Base-by-base conservation (phyloP, 2,888 invertebrate species). In the Heteromyza rotundicornis region DNA sequence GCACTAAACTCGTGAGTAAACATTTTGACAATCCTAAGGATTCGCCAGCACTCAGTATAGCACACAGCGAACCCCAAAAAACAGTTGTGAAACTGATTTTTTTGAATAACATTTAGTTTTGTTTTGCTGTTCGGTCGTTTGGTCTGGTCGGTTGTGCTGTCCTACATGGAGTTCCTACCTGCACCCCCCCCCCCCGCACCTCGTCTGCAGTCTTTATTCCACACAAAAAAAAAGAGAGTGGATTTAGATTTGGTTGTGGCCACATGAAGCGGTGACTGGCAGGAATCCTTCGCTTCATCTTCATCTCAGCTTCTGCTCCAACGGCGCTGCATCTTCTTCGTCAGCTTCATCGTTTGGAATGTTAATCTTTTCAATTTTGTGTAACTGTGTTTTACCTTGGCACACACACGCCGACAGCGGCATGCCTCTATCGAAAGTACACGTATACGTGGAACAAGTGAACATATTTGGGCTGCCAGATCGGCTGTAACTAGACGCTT, bases 1-100 rank as follows among this genome's bases (percentile, higher is more conserved):
- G 40, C n/a, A 22, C 22, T 56, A 44, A 75, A 69, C 71, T 76
- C 75, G 74, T 74, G 73, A 76, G 75, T 70, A 68, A 72, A 68
- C 73, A 76, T 73, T 73, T 73, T 74, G 76, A 75, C 77, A 76
- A 76, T 74, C 72, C 76, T 72, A 75, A 74, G 77, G 74, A 76
- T 74, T 74, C 75, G 70, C 75, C 67, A 71, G n/a, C 32, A 51
- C 22, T 40, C 3, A 3, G 16, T 40, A 10, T n/a, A 40, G 10
- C 40, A 10, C 16, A 40, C 14, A 40, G 14, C 14, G 40, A 7
- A 32, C 12, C 32, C 12, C 32, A n/a, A n/a, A n/a, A n/a, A n/a
- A 24, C 27, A 35, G 54, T 36, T 32, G 54, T 54, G 36, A 32
- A 36, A 54, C 54, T 40, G 54, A 54, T 36, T 54, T 12, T 32